Base-by-base conservation (phyloP, 2,888 invertebrate genomes). In the Platerodrilus igneus region DNA sequence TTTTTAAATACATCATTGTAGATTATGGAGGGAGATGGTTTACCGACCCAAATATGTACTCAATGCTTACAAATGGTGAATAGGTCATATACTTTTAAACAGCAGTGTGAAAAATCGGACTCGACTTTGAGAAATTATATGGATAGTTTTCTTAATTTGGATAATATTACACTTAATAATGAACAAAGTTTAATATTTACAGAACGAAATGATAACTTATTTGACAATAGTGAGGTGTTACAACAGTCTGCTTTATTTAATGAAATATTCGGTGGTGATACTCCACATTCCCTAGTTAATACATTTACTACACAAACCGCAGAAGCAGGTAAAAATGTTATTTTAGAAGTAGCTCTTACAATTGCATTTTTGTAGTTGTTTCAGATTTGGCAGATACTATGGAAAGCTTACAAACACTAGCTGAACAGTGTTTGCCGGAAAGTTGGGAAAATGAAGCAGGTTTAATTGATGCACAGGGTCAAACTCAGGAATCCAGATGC, bases 361-460 rank as follows among this genome's bases (percentile, higher is more conserved):
- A 27, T 21, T 30, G 7, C 10, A 13, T 14, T 25, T 17, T 26
- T 40, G 19, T 19, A 35, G 36, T 29, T 21, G 36, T 46, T 16
- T 34, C 36, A 40, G 66, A 65, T 55, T 57, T 68, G 37, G 67
- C 64, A 16, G 67, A 67, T 51, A 67, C 67, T 3, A 67, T 67
- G 65, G 63, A 67, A 46, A 67, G 66, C 52, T 47, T 67, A 35
- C 64, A 66, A 51, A 66, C 65, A 3, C 66, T 68, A 40, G 66
- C 67, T 3, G 68, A 68, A 48, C 67, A 67, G 42, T 68, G 64
- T 53, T 53, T 68, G 38, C 66, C 67, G 1, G 65, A 64, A 33
- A 59, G 65, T 3, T 68, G 68, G 67, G 64, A 68, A 37, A 59
- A 53, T 38, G 64, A 64, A 45, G 56, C 58, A 18, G 59, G 61